phyloP scores from a whole-genome alignment of 2,888 invertebrate genomes.

The Kryphioiulus occultus region DNA sequence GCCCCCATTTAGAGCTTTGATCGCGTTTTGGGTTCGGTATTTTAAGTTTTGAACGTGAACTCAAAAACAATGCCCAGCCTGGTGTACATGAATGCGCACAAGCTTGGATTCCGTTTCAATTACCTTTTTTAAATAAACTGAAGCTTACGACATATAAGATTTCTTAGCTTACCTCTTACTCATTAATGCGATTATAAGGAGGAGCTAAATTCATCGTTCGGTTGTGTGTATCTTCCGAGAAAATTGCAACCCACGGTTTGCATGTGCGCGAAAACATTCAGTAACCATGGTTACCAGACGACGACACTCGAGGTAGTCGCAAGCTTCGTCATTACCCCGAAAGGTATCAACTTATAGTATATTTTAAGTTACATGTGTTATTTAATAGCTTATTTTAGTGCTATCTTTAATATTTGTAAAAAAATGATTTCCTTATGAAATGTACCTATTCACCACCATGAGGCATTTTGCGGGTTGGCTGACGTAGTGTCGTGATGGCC shows the following conservation, averaged over 20 bases:
- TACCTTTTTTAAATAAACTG: background rate
- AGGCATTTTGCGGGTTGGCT: background rate
- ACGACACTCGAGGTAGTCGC: background rate
- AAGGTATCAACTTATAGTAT: background rate
- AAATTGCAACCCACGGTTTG: background rate
- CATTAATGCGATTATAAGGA: background rate
- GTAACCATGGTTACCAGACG: background rate
- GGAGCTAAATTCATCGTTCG: background rate
- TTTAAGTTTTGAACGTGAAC: background rate
- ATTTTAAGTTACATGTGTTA: background rate
- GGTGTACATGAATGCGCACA: background rate
- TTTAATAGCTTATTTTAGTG: background rate
- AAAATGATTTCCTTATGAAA: background rate
- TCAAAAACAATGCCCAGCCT: background rate
- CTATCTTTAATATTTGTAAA: background rate
- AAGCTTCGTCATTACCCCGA: background rate
- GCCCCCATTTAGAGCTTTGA: background rate
- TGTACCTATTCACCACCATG: background rate
- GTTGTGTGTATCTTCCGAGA: background rate
- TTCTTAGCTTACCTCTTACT: background rate
- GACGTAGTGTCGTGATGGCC: conserved; percentile 71
- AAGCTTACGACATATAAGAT: background rate
- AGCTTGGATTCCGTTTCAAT: background rate
- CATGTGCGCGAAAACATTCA: background rate
- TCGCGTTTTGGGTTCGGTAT: background rate